Percentiles rank a stretch among this genome's conserved stretches.
These are phyloP conservation scores for Hydrozoanthus gracilis DNA, from an alignment of 92 coral and sea anemone genomes.

Conservation along the genomic window DNA sequence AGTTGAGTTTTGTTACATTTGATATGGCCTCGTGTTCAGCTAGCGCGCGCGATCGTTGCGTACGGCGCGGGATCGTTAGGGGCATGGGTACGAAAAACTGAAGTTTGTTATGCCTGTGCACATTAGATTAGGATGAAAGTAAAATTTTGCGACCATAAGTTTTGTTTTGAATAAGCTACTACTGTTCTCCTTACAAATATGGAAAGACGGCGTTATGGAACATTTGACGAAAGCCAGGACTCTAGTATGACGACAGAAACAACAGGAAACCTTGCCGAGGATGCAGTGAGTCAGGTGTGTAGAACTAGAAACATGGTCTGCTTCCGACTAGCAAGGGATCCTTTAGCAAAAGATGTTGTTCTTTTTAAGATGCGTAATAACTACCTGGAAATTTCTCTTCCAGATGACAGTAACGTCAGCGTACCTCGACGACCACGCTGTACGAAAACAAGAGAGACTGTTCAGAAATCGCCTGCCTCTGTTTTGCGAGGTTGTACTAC, in stretches of 20 bases:
- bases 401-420: slow-evolving; percentile 69
- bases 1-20: too few species aligned
- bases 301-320: background rate
- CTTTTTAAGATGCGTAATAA: background rate
- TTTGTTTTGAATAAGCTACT: background rate
- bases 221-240: slow-evolving; percentile 69
- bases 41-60: too few species aligned
- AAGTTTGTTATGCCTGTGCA: too few species aligned
- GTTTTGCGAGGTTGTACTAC: slow-evolving; percentile 60
- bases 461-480: slow-evolving; percentile 76
- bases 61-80: too few species aligned
- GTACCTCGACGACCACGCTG: slow-evolving; percentile 50
- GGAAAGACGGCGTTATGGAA: slow-evolving; percentile 66
- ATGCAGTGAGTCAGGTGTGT: slow-evolving; percentile 35
- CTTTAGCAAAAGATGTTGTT: background rate
- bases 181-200: background rate
- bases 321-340: background rate
- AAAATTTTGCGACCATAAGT: background rate
- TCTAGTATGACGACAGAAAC: slow-evolving; percentile 39
- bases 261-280: slow-evolving; percentile 6
- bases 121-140: background rate
- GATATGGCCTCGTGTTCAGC: too few species aligned
- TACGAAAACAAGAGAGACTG: slow-evolving; percentile 60
- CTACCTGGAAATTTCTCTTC: slow-evolving; percentile 4
- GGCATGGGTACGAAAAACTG: too few species aligned